phyloP scores from a whole-genome alignment of 2,888 invertebrate species.

The Tetranychus truncatus region DNA sequence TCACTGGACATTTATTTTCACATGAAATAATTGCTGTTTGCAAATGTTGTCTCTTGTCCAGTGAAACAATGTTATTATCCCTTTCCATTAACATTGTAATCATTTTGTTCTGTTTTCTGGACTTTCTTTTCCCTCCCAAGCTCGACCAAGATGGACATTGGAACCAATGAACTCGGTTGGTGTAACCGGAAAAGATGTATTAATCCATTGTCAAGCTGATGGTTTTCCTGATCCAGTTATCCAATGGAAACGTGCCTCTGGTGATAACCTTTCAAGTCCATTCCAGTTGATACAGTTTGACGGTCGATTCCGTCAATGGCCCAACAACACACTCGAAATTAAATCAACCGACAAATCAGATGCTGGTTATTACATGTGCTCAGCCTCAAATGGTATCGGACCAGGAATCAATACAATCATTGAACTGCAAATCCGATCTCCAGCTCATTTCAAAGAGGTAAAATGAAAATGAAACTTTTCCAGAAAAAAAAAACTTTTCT shows the following conservation, averaged over 20 bases:
- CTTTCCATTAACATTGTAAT: background rate
- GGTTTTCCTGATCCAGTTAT: slow-evolving; percentile 12
- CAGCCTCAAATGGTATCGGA: slow-evolving; percentile 87
- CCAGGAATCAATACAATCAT: slow-evolving; percentile 84
- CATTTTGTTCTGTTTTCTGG: background rate
- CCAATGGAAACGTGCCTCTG: slow-evolving; percentile 13
- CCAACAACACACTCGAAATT: slow-evolving; percentile 32
- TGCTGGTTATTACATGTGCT: slow-evolving; percentile 45
- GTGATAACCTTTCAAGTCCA: slow-evolving; percentile 4
- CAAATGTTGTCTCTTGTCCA: no score
- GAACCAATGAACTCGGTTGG: slow-evolving; percentile 10
- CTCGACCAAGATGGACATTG: slow-evolving; percentile 9
- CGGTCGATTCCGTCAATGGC: slow-evolving; percentile 23
- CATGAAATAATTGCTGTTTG: no score
- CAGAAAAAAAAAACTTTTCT: background rate
- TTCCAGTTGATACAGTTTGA: slow-evolving; percentile 7
- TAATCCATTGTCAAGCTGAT: slow-evolving; percentile 12
- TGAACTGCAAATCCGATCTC: slow-evolving; percentile 58
- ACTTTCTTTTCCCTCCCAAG: background rate
- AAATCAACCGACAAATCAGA: slow-evolving; percentile 29
- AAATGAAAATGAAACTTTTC: background rate
- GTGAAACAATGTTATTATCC: background rate
- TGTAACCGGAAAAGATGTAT: slow-evolving; percentile 7
- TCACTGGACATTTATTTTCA: no score
- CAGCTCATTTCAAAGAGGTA: slow-evolving; percentile 11